Percentiles rank a stretch among this genome's conserved stretches.
Conservation (phyloP, 2,113 vertebrate species). For the Crotophaga sulcirostris region DNA sequence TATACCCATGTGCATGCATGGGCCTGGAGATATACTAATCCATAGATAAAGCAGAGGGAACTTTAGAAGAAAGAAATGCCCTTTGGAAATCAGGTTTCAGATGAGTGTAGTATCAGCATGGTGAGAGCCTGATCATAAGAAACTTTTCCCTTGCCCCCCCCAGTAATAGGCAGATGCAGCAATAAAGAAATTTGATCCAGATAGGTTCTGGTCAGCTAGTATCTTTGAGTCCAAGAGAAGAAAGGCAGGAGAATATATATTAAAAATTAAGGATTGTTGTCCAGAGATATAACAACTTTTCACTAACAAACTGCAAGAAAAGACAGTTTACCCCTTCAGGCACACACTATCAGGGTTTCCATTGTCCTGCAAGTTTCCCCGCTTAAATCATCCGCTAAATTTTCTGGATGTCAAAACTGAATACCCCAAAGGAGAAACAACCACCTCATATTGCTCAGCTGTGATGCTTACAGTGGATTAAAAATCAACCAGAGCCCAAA, state of each 20-base stretch:
- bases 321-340: not conserved
- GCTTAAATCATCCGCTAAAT: not conserved
- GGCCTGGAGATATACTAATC: not conserved
- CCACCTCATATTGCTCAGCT: not conserved
- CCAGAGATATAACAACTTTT: not conserved
- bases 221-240: not conserved
- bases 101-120: not conserved
- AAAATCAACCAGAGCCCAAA: not conserved
- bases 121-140: not conserved
- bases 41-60: not conserved
- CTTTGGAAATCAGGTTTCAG: not conserved
- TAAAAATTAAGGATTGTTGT: not conserved
- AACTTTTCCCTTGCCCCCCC: not conserved
- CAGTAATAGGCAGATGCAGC: not conserved
- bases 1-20: accelerated
- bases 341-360: not conserved
- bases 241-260: not conserved
- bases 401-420: not conserved
- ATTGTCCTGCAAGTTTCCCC: not conserved
- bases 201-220: not conserved
- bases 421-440: not conserved
- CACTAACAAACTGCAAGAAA: not conserved
- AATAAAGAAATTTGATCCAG: not conserved
- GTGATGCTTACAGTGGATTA: not conserved
- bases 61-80: not conserved